Evolutionary conservation across 2,888 invertebrate species (phyloP).

Genomic region (Dysmachus trigonus): DNA sequence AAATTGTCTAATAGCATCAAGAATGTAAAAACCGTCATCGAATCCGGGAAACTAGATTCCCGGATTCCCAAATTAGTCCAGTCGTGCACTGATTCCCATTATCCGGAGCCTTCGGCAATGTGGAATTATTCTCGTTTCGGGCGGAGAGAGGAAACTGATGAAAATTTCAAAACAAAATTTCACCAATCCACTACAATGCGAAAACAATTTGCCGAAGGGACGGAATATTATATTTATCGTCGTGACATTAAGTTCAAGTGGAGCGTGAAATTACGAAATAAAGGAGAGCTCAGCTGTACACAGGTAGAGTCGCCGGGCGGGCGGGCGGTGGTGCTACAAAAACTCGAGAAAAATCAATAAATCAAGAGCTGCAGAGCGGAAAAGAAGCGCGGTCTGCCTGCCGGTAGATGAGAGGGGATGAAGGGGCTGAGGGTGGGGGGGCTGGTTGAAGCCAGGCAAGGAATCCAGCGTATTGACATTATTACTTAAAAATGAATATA

Average conservation of each 20-base stretch:
- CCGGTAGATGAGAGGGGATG: background rate
- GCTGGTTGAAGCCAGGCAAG: background rate
- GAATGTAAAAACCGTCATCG: background rate
- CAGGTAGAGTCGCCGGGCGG: constrained; percentile 1
- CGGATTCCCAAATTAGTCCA: background rate
- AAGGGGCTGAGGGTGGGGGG: background rate
- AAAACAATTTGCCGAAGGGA: constrained; percentile 25
- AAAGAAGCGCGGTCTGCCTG: background rate
- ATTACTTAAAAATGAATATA: constrained; percentile 50
- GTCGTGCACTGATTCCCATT: background rate
- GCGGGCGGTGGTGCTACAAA: too few relatives aligned
- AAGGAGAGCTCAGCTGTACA: constrained; percentile 15
- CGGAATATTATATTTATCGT: constrained; percentile 27
- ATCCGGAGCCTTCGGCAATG: background rate
- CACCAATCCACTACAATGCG: constrained; percentile 1
- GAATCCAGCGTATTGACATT: constrained; percentile 39
- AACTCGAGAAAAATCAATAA: constrained; percentile 29
- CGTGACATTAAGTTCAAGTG: constrained; percentile 24
- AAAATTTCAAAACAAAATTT: constrained; percentile 13
- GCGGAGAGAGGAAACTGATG: background rate
- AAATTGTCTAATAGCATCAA: background rate
- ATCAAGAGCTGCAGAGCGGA: constrained; percentile 28
- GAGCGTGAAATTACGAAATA: constrained; percentile 22
- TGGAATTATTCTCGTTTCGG: background rate
- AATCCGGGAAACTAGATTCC: background rate